Percentiles rank a stretch among this genome's conserved stretches.
phyloP scores from a whole-genome alignment of 1,140 invertebrate species.

The Drosophila lowei region DNA sequence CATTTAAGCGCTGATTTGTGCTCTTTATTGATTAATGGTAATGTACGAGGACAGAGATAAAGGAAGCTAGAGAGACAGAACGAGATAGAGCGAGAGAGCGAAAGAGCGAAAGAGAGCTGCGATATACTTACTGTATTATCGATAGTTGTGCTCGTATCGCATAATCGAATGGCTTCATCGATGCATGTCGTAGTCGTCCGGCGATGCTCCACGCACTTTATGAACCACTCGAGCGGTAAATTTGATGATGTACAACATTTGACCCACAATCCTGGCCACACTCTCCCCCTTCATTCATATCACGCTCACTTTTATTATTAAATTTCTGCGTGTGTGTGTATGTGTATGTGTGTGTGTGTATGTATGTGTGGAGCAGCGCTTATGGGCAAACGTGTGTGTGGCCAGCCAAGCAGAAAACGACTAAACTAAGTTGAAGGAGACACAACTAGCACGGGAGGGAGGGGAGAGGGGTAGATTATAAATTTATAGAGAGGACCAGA shows the following conservation, averaged over 20 bases:
- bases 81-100: no score
- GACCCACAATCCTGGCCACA: constrained; percentile 16
- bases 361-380: constrained; percentile 25
- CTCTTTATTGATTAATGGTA: constrained; percentile 63
- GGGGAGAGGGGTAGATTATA: constrained; percentile 26
- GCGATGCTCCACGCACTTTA: constrained; percentile 54
- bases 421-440: constrained; percentile 33
- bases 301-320: constrained; percentile 21
- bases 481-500: constrained; percentile 23
- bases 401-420: constrained; percentile 71
- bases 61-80: background rate
- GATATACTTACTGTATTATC: constrained; percentile 40
- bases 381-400: constrained; percentile 46
- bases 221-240: constrained; percentile 64
- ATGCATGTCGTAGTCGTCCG: constrained; percentile 10
- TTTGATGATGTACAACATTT: constrained; percentile 71
- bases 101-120: background rate
- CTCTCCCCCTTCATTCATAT: background rate
- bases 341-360: constrained; percentile 9
- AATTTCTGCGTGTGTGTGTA: background rate
- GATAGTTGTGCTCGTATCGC: constrained; percentile 35
- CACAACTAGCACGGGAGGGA: constrained; percentile 6
- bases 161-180: constrained; percentile 52
- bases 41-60: no score
- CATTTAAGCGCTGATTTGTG: constrained; percentile 75